These are phyloP conservation scores for Momotus momota DNA, from an alignment of 2,797 vertebrate genomes.

Conservation along the genomic window DNA sequence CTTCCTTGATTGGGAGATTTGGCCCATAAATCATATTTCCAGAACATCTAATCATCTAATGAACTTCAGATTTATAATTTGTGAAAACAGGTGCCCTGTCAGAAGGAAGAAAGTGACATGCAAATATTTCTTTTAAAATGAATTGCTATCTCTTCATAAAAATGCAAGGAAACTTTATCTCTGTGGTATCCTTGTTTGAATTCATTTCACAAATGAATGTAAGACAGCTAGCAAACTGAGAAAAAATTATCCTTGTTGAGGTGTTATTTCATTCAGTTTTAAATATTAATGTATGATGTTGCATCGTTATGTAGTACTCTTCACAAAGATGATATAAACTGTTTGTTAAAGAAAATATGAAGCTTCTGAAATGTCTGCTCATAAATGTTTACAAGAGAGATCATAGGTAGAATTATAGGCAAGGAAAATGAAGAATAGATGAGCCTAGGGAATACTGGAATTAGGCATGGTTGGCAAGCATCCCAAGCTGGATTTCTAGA, in stretches of 20 bases:
- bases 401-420: conserved; percentile 51
- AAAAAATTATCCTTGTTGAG: conserved; percentile 74
- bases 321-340: conserved; percentile 62
- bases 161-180: conserved; percentile 27
- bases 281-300: conserved; percentile 77
- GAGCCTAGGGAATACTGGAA: background rate
- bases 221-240: conserved; percentile 68
- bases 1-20: conserved; percentile 29
- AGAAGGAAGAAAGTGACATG: background rate
- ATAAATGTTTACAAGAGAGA: conserved; percentile 69
- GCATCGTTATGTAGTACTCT: conserved; percentile 68
- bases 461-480: background rate
- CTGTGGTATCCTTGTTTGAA: conserved; percentile 39
- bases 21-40: conserved; percentile 19
- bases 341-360: conserved; percentile 65
- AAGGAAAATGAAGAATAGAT: conserved; percentile 45
- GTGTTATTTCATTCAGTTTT: conserved; percentile 74
- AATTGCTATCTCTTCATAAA: conserved; percentile 28
- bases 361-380: conserved; percentile 62
- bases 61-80: conserved; percentile 32
- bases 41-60: conserved; percentile 42
- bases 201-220: conserved; percentile 63
- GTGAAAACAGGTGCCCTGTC: conserved; percentile 32
- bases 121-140: conserved; percentile 33
- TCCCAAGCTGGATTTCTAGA: background rate